Conservation (phyloP, 2,888 invertebrate genomes). For the Torymus auratus region DNA sequence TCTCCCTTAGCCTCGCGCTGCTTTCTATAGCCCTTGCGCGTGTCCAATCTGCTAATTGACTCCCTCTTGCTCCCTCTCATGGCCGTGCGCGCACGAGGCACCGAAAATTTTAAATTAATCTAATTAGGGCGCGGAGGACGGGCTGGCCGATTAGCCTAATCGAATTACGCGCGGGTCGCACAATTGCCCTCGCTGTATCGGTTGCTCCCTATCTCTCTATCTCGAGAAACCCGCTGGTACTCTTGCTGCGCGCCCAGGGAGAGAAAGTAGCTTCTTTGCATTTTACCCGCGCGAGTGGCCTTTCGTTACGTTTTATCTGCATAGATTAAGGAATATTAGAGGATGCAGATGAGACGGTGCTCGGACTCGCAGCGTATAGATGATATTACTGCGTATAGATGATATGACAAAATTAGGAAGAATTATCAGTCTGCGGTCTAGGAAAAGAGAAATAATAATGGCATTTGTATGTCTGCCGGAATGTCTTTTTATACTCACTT, state of each 20-base stretch:
- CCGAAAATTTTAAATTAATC: conserved; percentile 72
- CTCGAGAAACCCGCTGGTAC: too few relatives aligned
- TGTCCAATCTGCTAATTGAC: conserved; percentile 65
- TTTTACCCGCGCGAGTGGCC: background rate
- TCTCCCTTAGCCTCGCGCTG: background rate
- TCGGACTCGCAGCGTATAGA: too few relatives aligned
- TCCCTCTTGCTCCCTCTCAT: conserved; percentile 31
- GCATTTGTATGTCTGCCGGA: too few relatives aligned
- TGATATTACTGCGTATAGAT: too few relatives aligned
- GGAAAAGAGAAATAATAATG: too few relatives aligned
- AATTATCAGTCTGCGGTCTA: too few relatives aligned
- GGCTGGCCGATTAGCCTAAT: conserved; percentile 68
- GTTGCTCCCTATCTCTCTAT: too few relatives aligned
- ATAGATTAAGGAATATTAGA: too few relatives aligned
- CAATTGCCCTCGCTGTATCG: conserved; percentile 64
- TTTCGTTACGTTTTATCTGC: too few relatives aligned
- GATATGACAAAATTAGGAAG: too few relatives aligned
- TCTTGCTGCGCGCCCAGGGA: background rate
- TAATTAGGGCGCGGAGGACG: conserved; percentile 67
- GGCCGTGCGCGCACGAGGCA: conserved; percentile 59
- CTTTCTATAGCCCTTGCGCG: background rate
- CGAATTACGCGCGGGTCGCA: conserved; percentile 69
- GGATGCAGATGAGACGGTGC: too few relatives aligned
- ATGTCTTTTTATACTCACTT: too few relatives aligned
- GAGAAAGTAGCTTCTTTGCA: conserved; percentile 43